phyloP scores from a whole-genome alignment of 2,888 invertebrate genomes.

The Epinotia bilunana region DNA sequence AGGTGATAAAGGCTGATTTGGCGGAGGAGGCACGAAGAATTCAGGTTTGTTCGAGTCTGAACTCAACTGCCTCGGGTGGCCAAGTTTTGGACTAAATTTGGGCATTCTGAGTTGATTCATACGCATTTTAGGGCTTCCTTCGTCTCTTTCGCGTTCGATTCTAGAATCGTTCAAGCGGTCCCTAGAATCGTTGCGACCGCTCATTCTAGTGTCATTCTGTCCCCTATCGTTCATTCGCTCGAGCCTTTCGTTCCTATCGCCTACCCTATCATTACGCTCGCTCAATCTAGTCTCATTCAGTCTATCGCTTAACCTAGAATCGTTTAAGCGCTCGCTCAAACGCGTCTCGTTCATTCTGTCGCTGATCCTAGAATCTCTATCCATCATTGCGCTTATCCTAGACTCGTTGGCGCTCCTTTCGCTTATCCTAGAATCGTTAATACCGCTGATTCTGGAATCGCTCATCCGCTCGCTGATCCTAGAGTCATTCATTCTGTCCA shows the following conservation, averaged over 20 bases:
- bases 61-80: slow-evolving; percentile 66
- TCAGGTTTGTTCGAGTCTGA: slow-evolving; percentile 65
- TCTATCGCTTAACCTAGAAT: slow-evolving; percentile 49
- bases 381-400: slow-evolving; percentile 30
- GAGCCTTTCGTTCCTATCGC: slow-evolving; percentile 47
- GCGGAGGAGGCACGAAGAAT: slow-evolving; percentile 66
- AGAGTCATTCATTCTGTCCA: slow-evolving; percentile 59
- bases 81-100: slow-evolving; percentile 57
- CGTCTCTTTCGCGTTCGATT: slow-evolving; percentile 53
- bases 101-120: slow-evolving; percentile 70
- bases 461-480: slow-evolving; percentile 55
- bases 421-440: slow-evolving; percentile 47
- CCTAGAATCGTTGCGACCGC: slow-evolving; percentile 54
- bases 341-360: slow-evolving; percentile 47
- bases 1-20: slow-evolving; percentile 70
- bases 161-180: slow-evolving; percentile 61
- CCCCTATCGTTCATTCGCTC: slow-evolving; percentile 49
- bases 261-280: slow-evolving; percentile 37
- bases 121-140: slow-evolving; percentile 73
- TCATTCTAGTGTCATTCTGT: slow-evolving; percentile 60
- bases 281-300: slow-evolving; percentile 47
- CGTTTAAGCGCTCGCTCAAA: slow-evolving; percentile 52
- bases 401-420: slow-evolving; percentile 18
- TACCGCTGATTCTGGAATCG: slow-evolving; percentile 51
- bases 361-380: slow-evolving; percentile 51